These are phyloP conservation scores for Xenotilapia leptura DNA, from an alignment of 2,113 vertebrate species.

Conservation along the genomic window DNA sequence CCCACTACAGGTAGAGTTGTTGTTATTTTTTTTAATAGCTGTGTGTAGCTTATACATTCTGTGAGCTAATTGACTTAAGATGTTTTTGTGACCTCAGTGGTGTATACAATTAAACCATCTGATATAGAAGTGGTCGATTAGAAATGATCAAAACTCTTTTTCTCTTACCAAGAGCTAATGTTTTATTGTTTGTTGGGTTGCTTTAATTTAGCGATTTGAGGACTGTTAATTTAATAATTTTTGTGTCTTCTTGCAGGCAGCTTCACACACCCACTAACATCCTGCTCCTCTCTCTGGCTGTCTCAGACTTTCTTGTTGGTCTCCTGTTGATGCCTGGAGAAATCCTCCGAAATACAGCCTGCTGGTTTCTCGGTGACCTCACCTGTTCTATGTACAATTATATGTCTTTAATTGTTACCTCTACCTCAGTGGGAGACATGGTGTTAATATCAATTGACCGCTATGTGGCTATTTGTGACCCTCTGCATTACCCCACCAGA, in stretches of 20 bases:
- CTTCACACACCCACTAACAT: conserved; percentile 53
- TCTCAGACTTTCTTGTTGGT: conserved; percentile 45
- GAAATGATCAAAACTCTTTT: neutral
- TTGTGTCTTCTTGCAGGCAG: conserved; percentile 17
- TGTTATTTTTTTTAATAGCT: neutral
- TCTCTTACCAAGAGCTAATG: neutral
- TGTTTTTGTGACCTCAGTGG: neutral
- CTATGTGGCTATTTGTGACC: conserved; percentile 28
- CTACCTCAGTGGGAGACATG: neutral
- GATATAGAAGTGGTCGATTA: neutral
- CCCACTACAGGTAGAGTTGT: neutral
- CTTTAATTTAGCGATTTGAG: neutral
- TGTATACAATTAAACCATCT: neutral
- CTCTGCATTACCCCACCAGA: conserved; percentile 21
- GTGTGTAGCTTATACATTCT: neutral
- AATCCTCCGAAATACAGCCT: neutral
- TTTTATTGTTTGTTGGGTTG: neutral
- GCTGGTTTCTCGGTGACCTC: conserved; percentile 38
- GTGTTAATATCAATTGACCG: neutral
- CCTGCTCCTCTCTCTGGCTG: conserved; percentile 46
- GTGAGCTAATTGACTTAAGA: neutral
- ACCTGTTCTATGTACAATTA: conserved; percentile 5
- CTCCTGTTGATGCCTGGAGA: conserved; percentile 76
- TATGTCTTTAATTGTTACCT: neutral
- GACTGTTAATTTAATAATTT: no score